Percentiles rank a stretch among this genome's conserved stretches.
Conservation (phyloP, 2,888 invertebrate genomes). For the Watsonalla binaria region DNA sequence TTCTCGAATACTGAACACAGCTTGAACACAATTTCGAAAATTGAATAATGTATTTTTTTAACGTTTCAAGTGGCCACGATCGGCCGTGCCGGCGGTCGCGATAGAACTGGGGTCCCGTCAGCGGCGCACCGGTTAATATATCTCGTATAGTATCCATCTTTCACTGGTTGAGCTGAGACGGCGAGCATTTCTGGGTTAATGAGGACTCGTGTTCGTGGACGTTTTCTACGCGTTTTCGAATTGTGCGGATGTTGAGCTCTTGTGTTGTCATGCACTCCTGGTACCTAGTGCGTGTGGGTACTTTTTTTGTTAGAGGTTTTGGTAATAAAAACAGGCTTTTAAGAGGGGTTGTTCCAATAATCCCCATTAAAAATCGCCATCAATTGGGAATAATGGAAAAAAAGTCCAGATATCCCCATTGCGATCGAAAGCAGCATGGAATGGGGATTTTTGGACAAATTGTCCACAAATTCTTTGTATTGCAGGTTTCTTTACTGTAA, state of each 20-base stretch:
- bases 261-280: slow-evolving; percentile 54
- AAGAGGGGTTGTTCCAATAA: too few species aligned
- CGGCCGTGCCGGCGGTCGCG: slow-evolving; percentile 37
- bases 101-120: slow-evolving; percentile 42
- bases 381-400: too few species aligned
- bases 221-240: slow-evolving; percentile 75
- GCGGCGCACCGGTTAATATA: slow-evolving; percentile 57
- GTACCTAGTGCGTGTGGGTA: slow-evolving; percentile 22
- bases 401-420: too few species aligned
- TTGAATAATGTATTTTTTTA: slow-evolving; percentile 25
- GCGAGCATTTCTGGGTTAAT: slow-evolving; percentile 73
- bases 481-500: too few species aligned
- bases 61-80: slow-evolving; percentile 25
- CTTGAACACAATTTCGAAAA: slow-evolving; percentile 30
- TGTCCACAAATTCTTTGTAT: too few species aligned
- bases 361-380: too few species aligned
- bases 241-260: slow-evolving; percentile 36
- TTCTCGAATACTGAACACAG: slow-evolving; percentile 33
- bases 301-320: too few species aligned
- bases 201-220: slow-evolving; percentile 55
- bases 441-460: too few species aligned
- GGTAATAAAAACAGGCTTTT: too few species aligned
- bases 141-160: slow-evolving; percentile 72
- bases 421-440: too few species aligned
- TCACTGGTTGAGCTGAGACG: slow-evolving; percentile 53